phyloP scores from a whole-genome alignment of 2,888 invertebrate species.

The Phorcus lineatus region DNA sequence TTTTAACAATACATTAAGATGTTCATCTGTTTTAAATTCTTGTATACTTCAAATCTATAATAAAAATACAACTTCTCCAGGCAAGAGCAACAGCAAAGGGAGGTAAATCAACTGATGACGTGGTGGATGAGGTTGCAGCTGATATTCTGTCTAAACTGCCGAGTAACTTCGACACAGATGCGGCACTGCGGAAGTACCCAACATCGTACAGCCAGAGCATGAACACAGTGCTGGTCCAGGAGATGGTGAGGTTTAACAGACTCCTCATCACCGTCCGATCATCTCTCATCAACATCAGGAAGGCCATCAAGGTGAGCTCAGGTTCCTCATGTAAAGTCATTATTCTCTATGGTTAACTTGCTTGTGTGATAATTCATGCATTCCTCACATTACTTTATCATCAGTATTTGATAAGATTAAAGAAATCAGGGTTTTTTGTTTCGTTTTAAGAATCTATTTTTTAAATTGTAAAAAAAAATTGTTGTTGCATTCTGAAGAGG shows the following conservation, averaged over 20 bases:
- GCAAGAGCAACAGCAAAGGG: constrained; percentile 72
- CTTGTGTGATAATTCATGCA: no score
- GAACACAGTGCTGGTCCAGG: constrained; percentile 77
- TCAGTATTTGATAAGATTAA: no score
- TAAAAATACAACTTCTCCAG: constrained; percentile 44
- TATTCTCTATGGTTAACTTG: no score
- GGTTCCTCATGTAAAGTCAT: no score
- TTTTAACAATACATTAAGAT: not conserved
- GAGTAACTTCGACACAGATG: constrained; percentile 73
- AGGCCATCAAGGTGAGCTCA: constrained; percentile 75
- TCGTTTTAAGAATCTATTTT: not conserved
- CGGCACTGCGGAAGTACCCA: constrained; percentile 74
- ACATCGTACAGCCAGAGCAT: constrained; percentile 76
- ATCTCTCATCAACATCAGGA: constrained; percentile 73
- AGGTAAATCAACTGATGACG: constrained; percentile 85
- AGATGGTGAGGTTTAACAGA: constrained; percentile 76
- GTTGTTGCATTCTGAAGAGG: not conserved
- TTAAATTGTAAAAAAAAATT: not conserved
- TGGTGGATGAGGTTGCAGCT: constrained; percentile 86
- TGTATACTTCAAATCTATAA: no score
- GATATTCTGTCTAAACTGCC: constrained; percentile 83
- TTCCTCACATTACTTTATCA: no score
- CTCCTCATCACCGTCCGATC: constrained; percentile 70
- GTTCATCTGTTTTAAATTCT: not conserved
- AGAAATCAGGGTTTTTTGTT: no score